Base-by-base conservation (phyloP, 2,797 vertebrate genomes). In the Salarias fasciatus region DNA sequence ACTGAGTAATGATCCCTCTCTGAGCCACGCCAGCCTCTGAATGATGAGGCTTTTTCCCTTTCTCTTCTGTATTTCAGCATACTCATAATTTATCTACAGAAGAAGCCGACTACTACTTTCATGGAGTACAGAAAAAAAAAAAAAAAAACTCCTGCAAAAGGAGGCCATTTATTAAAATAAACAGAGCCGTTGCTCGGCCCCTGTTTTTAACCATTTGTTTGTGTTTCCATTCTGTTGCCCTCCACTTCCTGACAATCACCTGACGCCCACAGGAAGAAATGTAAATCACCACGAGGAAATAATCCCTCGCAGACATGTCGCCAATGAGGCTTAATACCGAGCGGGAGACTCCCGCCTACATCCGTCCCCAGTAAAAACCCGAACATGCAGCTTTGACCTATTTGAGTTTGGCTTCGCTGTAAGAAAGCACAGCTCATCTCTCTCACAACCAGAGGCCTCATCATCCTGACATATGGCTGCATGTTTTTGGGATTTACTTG, bases 191-290 rank as follows among this genome's bases (percentile, higher is more conserved):
- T 8, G 1, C 38, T 57, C 8, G 5, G 1, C 5, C 8, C 15
- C 6, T 9, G 5, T 1, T 15, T 30, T 30, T 11, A 30, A 29
- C 44, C n/a, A 6, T 5, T 29, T 12, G 3, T 40, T 28, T 58
- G 10, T 45, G 36, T 52, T 46, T 60, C 51, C 8, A 14, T 59
- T 50, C 41, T 46, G 38, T 47, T 44, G 55, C 33, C 2, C 8
- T 43, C 6, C 13, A 8, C 37, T 51, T 74, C 40, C 65, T 46
- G 49, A 46, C 45, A 55, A 41, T 63, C 54, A 46, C 44, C 53
- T 38, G 40, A 65, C 40, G 30, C 55, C 50, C 45, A 51, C 42
- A 40, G 43, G 48, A 53, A 41, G 7, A 46, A 46, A 51, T 46
- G 15, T 45, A 45, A 45, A 28, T 45, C 44, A 29, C 11, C 18